Base-by-base conservation (phyloP, 2,113 vertebrate species). In the Crotalus horridus region DNA sequence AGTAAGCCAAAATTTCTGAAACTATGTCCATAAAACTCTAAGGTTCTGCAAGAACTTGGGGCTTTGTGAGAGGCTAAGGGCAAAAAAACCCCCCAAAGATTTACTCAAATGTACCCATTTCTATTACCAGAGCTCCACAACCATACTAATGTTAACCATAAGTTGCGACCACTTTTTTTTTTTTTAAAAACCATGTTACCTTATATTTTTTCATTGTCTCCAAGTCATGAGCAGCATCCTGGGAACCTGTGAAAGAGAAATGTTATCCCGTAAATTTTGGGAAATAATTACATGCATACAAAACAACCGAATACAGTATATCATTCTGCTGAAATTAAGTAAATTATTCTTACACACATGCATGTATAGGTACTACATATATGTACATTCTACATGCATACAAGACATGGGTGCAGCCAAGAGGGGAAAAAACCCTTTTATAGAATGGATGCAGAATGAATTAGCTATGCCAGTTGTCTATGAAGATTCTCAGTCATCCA, bases 201-300 rank as follows among this genome's bases (percentile, higher is more conserved):
- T 99, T 98, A 64, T 98, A 94, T 94, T 98, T 98, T 90, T 96
- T 99, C 96, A 99, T 94, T 8, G 97, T 98, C 90, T 97, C 97
- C 95, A 99, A 97, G 96, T 99, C 98, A 94, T 99, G 98, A 85
- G 99, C 99, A 48, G 98, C 98, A 96, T 99, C 99, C 96, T 99
- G 99, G 88, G 99, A 99, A 74, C 98, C 99, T 99, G 92, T 1
- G 61, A 96, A 81, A 92, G 95, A 96, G 58, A 95, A 8, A 2
- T 12, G 46, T 86, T 4, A 61, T 26, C 74, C 12, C 33, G 5
- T 4, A 2, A 39, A 12, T 11, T 0, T 51, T 20, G 43, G 12
- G 26, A 87, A 64, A 43, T 21, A 69, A 59, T 20, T 23, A 21
- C 64, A 87, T 12, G 46, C 17, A 86, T 59, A 86, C 74, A 81